These are phyloP conservation scores for Mylabris sibirica DNA, from an alignment of 2,888 invertebrate species.

Conservation along the genomic window DNA sequence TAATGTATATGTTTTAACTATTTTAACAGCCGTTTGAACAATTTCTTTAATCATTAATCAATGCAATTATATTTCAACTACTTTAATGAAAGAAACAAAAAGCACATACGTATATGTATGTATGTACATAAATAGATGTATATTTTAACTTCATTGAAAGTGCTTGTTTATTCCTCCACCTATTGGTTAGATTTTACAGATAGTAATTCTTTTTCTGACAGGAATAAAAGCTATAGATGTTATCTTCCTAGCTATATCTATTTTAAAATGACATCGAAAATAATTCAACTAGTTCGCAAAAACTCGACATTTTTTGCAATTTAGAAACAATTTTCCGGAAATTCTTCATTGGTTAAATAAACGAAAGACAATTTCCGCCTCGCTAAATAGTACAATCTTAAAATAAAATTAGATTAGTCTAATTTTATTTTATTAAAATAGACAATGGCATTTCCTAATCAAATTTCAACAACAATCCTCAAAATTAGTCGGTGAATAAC, in stretches of 20 bases:
- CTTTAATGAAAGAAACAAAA: not conserved
- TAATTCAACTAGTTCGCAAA: slow-evolving; percentile 1
- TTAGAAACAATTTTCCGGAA: slow-evolving; percentile 1
- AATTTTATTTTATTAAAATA: not conserved
- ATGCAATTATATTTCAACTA: not conserved
- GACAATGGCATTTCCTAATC: slow-evolving; percentile 6
- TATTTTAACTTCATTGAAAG: slow-evolving; percentile 8
- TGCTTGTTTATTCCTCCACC: slow-evolving; percentile 14
- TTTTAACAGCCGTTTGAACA: not conserved
- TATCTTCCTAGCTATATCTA: not conserved
- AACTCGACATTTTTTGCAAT: not conserved
- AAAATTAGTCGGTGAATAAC: not conserved
- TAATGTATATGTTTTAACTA: not conserved
- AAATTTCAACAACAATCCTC: not conserved
- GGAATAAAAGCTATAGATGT: not conserved
- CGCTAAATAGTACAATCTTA: not conserved
- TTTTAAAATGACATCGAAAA: not conserved
- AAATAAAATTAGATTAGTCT: not conserved
- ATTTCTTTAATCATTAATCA: not conserved
- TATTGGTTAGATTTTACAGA: slow-evolving; percentile 14
- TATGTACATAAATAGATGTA: not conserved
- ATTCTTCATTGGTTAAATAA: not conserved
- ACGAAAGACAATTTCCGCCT: not conserved
- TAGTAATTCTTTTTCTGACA: slow-evolving; percentile 9
- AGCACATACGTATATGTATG: not conserved